phyloP scores from a whole-genome alignment of 2,797 vertebrate species.

The Prunella strophiata region DNA sequence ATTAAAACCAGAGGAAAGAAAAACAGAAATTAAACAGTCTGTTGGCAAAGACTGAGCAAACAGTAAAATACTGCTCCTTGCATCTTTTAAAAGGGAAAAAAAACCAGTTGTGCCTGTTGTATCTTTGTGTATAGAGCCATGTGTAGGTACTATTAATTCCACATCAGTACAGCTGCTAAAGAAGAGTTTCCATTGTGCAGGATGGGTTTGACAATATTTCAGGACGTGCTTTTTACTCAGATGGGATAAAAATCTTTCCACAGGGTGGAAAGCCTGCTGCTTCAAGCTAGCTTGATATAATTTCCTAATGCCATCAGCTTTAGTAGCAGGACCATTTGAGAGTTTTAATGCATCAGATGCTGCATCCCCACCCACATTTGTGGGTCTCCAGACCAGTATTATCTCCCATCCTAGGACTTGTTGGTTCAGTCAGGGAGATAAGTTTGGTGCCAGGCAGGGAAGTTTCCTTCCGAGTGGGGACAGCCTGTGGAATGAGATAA shows the following conservation, averaged over 20 bases:
- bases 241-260: not conserved
- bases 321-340: not conserved
- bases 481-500: not conserved
- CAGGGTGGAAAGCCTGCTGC: not conserved
- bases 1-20: not conserved
- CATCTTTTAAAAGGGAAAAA: not conserved
- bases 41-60: not conserved
- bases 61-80: not conserved
- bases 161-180: not conserved
- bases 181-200: not conserved
- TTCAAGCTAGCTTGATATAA: not conserved
- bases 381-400: not conserved
- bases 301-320: not conserved
- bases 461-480: not conserved
- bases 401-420: not conserved
- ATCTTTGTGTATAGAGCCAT: not conserved
- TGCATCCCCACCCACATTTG: not conserved
- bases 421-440: not conserved
- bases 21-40: not conserved
- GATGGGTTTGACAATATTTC: not conserved
- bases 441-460: not conserved
- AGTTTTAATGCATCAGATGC: not conserved
- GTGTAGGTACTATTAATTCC: not conserved
- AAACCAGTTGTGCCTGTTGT: accelerated
- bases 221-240: not conserved